These are phyloP conservation scores for Tangara arthus DNA, from an alignment of 2,797 vertebrate genomes.

Conservation along the genomic window DNA sequence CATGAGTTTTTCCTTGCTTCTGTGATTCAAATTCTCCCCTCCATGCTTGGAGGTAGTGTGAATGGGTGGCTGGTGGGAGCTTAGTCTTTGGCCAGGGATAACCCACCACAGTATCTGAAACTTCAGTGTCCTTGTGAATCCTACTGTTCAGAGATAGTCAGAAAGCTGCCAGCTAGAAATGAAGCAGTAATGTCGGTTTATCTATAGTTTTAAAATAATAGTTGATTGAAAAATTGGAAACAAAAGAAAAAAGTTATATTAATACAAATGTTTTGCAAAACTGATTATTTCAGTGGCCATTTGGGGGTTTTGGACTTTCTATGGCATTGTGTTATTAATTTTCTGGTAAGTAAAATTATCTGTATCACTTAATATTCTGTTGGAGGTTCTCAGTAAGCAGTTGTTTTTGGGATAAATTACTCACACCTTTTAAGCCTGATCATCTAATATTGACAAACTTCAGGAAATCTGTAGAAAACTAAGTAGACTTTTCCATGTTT, in stretches of 20 bases:
- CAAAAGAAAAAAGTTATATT: background rate
- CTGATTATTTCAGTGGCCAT: background rate
- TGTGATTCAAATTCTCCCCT: background rate
- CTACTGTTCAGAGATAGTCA: background rate
- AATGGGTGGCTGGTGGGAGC: background rate
- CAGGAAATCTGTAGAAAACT: background rate
- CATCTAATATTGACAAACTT: background rate
- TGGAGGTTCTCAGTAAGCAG: background rate
- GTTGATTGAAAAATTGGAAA: background rate
- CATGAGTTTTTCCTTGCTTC: background rate
- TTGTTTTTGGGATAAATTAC: background rate
- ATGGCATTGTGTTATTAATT: background rate
- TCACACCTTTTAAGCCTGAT: background rate
- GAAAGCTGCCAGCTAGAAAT: background rate
- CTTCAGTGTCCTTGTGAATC: background rate
- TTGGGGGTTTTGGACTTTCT: background rate
- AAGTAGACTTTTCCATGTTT: background rate
- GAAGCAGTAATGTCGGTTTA: background rate
- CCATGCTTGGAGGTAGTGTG: background rate
- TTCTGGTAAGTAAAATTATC: background rate
- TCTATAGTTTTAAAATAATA: background rate
- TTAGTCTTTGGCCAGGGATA: background rate
- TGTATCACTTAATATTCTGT: background rate
- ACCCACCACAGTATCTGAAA: background rate
- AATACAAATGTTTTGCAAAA: background rate